phyloP scores from a whole-genome alignment of 2,797 vertebrate genomes.

The Anguilla pacifica region DNA sequence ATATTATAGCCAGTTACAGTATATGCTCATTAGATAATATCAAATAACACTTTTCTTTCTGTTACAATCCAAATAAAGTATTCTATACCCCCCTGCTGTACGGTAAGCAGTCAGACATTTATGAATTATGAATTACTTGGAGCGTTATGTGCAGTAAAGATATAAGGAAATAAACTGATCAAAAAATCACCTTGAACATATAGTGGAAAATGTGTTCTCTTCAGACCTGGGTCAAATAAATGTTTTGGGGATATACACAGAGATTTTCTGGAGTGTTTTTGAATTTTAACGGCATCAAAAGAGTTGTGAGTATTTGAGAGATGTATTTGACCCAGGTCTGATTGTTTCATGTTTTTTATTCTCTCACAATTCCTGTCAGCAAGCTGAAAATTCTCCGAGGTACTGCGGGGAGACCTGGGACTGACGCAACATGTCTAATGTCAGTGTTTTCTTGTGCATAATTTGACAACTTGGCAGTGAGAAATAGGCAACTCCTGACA shows the following conservation, averaged over 20 bases:
- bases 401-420: not conserved
- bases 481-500: not conserved
- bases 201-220: not conserved
- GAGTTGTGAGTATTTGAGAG: not conserved
- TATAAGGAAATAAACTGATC: not conserved
- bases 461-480: conserved; percentile 2
- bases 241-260: not conserved
- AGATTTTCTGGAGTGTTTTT: not conserved
- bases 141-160: not conserved
- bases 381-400: not conserved
- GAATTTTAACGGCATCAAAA: not conserved
- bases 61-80: not conserved
- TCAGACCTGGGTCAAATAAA: not conserved
- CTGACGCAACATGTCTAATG: not conserved
- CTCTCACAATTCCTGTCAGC: not conserved
- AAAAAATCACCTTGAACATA: not conserved
- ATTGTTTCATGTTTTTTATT: not conserved
- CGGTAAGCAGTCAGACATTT: not conserved
- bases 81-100: not conserved
- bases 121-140: not conserved
- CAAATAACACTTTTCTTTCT: not conserved
- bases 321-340: not conserved
- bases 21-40: not conserved
- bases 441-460: not conserved
- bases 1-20: not conserved